Evolutionary conservation across 2,888 invertebrate species (phyloP).

Genomic region (Melinaea menophilus): DNA sequence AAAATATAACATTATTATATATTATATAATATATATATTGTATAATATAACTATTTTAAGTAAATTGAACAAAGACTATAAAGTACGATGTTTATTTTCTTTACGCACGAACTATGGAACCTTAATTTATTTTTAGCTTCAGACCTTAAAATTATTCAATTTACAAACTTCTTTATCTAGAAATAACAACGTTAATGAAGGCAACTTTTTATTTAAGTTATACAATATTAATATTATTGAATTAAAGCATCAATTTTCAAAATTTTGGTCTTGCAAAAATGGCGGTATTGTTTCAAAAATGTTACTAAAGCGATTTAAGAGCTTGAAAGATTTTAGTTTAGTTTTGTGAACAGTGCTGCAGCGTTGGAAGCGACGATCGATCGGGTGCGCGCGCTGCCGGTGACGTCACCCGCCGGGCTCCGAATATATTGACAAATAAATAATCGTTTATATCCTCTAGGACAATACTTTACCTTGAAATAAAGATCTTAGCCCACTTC

Average conservation of each 20-base stretch:
- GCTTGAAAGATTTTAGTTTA: conserved; percentile 23
- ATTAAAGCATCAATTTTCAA: not conserved
- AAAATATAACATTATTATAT: too few relatives aligned
- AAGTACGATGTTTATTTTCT: not conserved
- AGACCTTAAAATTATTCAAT: not conserved
- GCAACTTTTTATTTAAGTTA: not conserved
- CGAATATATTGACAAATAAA: conserved; percentile 40
- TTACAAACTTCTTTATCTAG: not conserved
- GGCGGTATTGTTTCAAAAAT: conserved; percentile 6
- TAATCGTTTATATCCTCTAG: conserved; percentile 35
- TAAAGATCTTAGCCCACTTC: conserved; percentile 14
- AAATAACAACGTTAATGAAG: conserved; percentile 1
- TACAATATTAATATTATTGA: not conserved
- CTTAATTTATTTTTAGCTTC: conserved; percentile 5
- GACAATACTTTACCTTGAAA: conserved; percentile 33
- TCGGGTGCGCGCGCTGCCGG: conserved; percentile 67
- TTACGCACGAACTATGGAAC: not conserved
- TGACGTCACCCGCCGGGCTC: conserved; percentile 71
- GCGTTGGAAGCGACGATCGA: conserved; percentile 63
- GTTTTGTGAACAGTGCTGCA: conserved; percentile 44
- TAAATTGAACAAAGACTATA: not conserved
- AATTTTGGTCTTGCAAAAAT: conserved; percentile 9
- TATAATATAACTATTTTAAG: not conserved
- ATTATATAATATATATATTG: too few relatives aligned
- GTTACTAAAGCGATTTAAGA: conserved; percentile 47